Evolutionary conservation across 2,113 vertebrate species (phyloP).

Genomic region (Sebastes fasciatus): DNA sequence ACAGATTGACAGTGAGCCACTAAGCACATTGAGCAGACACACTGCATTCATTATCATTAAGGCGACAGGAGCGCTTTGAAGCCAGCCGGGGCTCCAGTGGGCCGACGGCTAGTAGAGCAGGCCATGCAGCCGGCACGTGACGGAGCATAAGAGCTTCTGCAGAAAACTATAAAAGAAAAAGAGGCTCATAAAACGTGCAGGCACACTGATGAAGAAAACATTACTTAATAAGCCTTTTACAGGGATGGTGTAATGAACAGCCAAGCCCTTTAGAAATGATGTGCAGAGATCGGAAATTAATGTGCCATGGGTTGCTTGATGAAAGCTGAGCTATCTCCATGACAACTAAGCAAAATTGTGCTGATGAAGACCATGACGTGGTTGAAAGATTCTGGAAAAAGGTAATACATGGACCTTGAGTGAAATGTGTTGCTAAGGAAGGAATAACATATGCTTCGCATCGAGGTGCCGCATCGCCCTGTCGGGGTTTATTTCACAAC

Average conservation of each 20-base stretch:
- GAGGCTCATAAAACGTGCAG: slow-evolving; percentile 40
- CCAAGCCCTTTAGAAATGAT: not conserved
- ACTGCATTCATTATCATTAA: slow-evolving; percentile 77
- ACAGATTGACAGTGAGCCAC: slow-evolving; percentile 71
- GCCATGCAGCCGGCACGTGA: slow-evolving; percentile 47
- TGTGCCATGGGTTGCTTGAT: not conserved
- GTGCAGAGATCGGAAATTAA: slow-evolving; percentile 6
- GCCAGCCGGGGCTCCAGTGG: slow-evolving; percentile 56
- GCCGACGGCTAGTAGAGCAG: slow-evolving; percentile 45
- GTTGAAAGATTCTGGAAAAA: not conserved
- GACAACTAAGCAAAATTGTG: not conserved
- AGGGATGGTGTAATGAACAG: slow-evolving; percentile 29
- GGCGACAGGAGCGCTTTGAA: slow-evolving; percentile 73
- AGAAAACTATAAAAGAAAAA: slow-evolving; percentile 29
- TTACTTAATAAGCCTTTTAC: slow-evolving; percentile 20
- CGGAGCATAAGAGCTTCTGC: slow-evolving; percentile 31
- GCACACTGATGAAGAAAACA: slow-evolving; percentile 42
- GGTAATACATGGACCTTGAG: too few relatives aligned
- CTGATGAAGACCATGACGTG: not conserved
- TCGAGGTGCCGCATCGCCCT: too few relatives aligned
- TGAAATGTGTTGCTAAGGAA: not conserved
- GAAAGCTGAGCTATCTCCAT: not conserved
- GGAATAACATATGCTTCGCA: too few relatives aligned
- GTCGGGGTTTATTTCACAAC: too few relatives aligned
- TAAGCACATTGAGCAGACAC: slow-evolving; percentile 66